These are phyloP conservation scores for Platynereis dumerilii DNA, from an alignment of 2,888 invertebrate species.

Conservation along the genomic window DNA sequence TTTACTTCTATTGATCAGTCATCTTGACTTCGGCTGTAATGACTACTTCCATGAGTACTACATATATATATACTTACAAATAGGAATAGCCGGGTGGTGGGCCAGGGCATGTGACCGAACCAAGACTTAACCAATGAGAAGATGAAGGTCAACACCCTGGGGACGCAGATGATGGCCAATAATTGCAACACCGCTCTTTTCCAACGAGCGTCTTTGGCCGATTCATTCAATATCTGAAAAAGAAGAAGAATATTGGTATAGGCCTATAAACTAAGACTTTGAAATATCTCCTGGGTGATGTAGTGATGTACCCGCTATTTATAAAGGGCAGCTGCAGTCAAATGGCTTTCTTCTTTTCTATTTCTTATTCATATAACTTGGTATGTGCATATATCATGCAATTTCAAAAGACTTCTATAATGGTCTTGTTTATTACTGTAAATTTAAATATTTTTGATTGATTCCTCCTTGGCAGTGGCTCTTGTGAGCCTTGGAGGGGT, in stretches of 20 bases:
- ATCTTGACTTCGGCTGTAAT: too few species aligned
- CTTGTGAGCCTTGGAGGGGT: background rate
- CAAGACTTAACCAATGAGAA: constrained; percentile 45
- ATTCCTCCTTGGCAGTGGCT: background rate
- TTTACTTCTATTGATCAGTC: too few species aligned
- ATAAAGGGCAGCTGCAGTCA: too few species aligned
- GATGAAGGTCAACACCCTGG: constrained; percentile 86
- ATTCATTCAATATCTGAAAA: too few species aligned
- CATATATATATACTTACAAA: constrained; percentile 46
- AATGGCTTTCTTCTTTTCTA: too few species aligned
- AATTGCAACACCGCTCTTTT: constrained; percentile 59
- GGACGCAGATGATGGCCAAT: constrained; percentile 84
- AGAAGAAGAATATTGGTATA: too few species aligned
- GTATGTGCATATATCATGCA: background rate
- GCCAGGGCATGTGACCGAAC: constrained; percentile 49
- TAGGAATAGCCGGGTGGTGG: constrained; percentile 39
- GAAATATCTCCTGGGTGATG: too few species aligned
- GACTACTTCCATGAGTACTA: too few species aligned
- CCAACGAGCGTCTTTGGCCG: too few species aligned
- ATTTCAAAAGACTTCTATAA: background rate
- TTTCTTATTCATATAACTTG: too few species aligned
- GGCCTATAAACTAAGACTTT: too few species aligned
- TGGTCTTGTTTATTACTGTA: background rate
- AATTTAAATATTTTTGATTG: background rate
- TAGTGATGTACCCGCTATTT: too few species aligned